Evolutionary conservation across 2,888 invertebrate species (phyloP), one percentile per base, ranked within the genome.

Genomic region (Stegophylla sp.): DNA sequence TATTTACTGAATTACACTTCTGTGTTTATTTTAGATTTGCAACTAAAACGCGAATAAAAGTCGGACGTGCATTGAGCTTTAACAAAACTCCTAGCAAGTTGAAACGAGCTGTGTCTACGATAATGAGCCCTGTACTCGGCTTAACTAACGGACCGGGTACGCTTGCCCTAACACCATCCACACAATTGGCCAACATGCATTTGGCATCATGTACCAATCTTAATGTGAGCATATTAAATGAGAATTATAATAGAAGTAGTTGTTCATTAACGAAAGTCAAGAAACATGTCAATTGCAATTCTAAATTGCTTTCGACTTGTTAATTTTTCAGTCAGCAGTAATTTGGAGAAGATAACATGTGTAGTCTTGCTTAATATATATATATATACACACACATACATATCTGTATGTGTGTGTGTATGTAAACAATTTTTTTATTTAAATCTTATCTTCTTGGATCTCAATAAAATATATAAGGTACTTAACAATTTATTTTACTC

Each of bases 11-110:
- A 64, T 83, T 81, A 81, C 64, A 51, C 67, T 66, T 69, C 64
- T 51, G 82, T 74, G 67, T 84, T 83, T 82, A 82, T 84, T 85
- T 43, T 84, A 88, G 88, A 84, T 92, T 94, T 87, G 94, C 94
- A 61, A 91, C 93, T 83, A 90, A 93, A 85, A 94, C 94, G 79
- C 90, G 93, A 85, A 90, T 93, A 86, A 94, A 94, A 90, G 95
- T 97, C 84, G 95, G 95, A 75, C 91, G 97, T 84, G 97, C 97
- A 84, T 93, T 97, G 86, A 97, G 96, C 83, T 96, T 97, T 88
- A 96, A 95, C 88, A 95, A 96, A 88, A 97, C 97, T 43, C 97
- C 97, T 72, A 94, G 94, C 83, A 95, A 95, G 87, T 88, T 97
- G 85, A 96, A 96, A 88, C 91, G 97, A 82, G 96, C 97, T 45